Evolutionary conservation across 2,797 vertebrate genomes (phyloP).

Genomic region (Microtus obscurus): DNA sequence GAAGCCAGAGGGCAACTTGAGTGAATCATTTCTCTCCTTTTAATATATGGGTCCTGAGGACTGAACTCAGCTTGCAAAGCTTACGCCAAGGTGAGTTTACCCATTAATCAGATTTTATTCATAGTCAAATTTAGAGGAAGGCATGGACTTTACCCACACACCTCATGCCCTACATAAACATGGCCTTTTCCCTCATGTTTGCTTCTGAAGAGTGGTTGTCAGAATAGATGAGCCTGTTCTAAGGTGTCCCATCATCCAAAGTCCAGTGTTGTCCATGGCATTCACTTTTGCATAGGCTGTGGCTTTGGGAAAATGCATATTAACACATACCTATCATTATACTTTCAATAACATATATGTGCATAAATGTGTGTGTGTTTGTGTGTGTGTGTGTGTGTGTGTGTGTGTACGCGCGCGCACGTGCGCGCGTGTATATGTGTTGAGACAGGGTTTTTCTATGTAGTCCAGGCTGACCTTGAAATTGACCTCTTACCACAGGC

Average conservation of each 20-base stretch:
- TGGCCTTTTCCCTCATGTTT: neutral
- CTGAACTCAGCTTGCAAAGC: neutral
- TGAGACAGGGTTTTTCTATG: neutral
- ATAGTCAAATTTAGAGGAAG: neutral
- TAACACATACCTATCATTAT: neutral
- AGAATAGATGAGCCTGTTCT: neutral
- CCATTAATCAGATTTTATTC: neutral
- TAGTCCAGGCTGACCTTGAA: neutral
- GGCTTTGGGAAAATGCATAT: neutral
- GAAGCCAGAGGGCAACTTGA: neutral
- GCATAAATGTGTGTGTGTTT: neutral
- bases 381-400: neutral
- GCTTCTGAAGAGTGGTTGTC: neutral
- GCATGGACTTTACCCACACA: neutral
- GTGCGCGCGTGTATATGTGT: neutral
- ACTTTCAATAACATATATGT: neutral
- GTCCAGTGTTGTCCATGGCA: neutral
- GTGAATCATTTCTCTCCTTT: neutral
- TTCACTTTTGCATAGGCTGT: neutral
- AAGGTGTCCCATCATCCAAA: neutral
- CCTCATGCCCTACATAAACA: neutral
- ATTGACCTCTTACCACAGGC: neutral
- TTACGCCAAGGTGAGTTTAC: neutral
- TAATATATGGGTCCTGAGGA: neutral
- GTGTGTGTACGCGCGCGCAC: neutral